Evolutionary conservation across 2,113 vertebrate genomes (phyloP).

Genomic region (Helogale parvula): DNA sequence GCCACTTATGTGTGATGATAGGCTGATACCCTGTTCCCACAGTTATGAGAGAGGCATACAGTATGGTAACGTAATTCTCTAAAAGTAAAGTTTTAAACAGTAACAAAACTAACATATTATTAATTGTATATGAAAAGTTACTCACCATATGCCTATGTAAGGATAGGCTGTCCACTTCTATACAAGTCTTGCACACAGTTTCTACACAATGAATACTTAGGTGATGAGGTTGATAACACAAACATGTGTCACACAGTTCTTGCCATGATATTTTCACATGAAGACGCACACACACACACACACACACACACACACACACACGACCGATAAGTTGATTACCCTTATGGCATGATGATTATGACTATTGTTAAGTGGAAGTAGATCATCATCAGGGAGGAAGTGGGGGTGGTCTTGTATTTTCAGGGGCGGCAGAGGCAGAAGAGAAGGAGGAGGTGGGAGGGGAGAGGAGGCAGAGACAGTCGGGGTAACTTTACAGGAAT

Average conservation of each 20-base stretch:
- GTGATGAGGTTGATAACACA: not conserved
- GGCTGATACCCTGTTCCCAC: not conserved
- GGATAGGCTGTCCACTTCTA: not conserved
- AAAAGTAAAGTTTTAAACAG: not conserved
- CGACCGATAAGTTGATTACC: not conserved
- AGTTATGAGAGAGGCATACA: not conserved
- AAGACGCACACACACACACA: not conserved
- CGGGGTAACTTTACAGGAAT: not conserved
- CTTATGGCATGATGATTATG: not conserved
- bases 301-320: too few relatives aligned
- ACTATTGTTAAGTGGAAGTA: not conserved
- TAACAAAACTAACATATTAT: not conserved
- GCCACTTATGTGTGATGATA: not conserved
- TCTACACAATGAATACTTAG: not conserved
- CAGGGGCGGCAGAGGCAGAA: not conserved
- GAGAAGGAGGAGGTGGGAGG: not conserved
- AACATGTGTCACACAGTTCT: not conserved
- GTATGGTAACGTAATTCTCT: not conserved
- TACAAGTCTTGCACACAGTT: not conserved
- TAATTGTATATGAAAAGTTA: not conserved
- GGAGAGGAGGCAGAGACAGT: not conserved
- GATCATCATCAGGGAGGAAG: not conserved
- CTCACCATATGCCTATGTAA: not conserved
- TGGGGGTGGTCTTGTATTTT: not conserved
- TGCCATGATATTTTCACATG: not conserved